Evolutionary conservation across 2,113 vertebrate genomes (phyloP).

Genomic region (Cryptotis parvus): DNA sequence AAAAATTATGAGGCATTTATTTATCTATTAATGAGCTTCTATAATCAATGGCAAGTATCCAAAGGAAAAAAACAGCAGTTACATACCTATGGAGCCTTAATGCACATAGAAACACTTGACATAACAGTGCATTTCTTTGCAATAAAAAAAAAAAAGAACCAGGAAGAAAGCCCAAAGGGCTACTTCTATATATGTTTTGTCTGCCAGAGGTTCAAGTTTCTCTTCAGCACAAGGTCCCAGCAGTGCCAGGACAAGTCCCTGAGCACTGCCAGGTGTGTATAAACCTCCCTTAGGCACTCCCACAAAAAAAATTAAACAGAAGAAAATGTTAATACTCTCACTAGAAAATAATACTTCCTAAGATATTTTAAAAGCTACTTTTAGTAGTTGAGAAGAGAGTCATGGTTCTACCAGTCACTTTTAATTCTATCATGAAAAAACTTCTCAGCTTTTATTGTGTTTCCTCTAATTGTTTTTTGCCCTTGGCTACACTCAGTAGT

Average conservation of each 20-base stretch:
- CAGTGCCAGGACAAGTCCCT: too few relatives aligned
- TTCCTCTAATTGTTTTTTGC: too few relatives aligned
- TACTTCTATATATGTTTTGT: too few relatives aligned
- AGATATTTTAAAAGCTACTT: neutral
- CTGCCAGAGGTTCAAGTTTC: too few relatives aligned
- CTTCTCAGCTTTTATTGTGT: neutral
- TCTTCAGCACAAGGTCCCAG: too few relatives aligned
- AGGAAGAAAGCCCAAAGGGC: conserved; percentile 38
- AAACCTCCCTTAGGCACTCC: too few relatives aligned
- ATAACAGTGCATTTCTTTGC: conserved; percentile 1
- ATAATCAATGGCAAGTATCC: conserved; percentile 22
- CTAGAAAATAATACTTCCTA: neutral
- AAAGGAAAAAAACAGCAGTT: conserved; percentile 44
- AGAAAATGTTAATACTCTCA: too few relatives aligned
- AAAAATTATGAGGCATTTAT: neutral
- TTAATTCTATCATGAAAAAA: conserved; percentile 21
- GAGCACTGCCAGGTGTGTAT: too few relatives aligned
- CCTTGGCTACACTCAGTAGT: too few relatives aligned
- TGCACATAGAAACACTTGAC: neutral
- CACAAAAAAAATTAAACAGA: too few relatives aligned
- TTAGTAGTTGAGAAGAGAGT: neutral
- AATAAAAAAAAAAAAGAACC: conserved; percentile 1
- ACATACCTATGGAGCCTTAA: neutral
- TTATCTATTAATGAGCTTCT: conserved; percentile 11
- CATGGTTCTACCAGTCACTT: neutral